Evolutionary conservation across 1,140 invertebrate genomes (phyloP).

Genomic region (Drosophila burlai): DNA sequence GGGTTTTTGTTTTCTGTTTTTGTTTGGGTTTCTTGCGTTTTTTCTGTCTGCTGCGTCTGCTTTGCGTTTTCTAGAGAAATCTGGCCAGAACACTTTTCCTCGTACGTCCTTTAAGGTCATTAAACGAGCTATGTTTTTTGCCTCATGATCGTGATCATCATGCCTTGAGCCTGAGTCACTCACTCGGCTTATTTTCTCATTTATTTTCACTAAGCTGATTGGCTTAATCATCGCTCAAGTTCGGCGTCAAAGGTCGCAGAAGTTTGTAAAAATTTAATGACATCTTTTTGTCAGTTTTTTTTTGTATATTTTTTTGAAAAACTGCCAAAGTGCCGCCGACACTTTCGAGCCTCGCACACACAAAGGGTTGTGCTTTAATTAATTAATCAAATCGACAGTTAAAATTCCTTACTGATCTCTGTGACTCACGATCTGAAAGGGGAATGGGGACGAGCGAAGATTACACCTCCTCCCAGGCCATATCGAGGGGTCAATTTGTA

Average conservation of each 20-base stretch:
- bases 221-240: conserved; percentile 77
- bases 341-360: conserved; percentile 51
- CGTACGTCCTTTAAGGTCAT: conserved; percentile 79
- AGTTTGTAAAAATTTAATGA: conserved; percentile 59
- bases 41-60: conserved; percentile 29
- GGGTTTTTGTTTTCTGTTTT: conserved; percentile 40
- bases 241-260: conserved; percentile 63
- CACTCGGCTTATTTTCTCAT: conserved; percentile 11
- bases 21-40: conserved; percentile 33
- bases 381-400: conserved; percentile 79
- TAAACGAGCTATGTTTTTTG: conserved; percentile 51
- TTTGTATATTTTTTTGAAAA: conserved; percentile 26
- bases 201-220: conserved; percentile 35
- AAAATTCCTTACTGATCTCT: conserved; percentile 63
- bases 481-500: conserved; percentile 63
- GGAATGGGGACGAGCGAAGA: conserved; percentile 30
- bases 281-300: conserved; percentile 30
- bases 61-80: conserved; percentile 67
- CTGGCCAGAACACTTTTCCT: conserved; percentile 66
- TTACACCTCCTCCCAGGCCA: conserved; percentile 10
- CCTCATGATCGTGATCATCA: conserved; percentile 5
- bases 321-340: conserved; percentile 69
- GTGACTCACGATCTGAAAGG: conserved; percentile 35
- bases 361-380: conserved; percentile 77
- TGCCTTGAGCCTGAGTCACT: conserved; percentile 15